A percentile compares a stretch with the other conserved stretches of the same genome.
Conservation (phyloP, 2,888 invertebrate species). For the Bugula neritina region DNA sequence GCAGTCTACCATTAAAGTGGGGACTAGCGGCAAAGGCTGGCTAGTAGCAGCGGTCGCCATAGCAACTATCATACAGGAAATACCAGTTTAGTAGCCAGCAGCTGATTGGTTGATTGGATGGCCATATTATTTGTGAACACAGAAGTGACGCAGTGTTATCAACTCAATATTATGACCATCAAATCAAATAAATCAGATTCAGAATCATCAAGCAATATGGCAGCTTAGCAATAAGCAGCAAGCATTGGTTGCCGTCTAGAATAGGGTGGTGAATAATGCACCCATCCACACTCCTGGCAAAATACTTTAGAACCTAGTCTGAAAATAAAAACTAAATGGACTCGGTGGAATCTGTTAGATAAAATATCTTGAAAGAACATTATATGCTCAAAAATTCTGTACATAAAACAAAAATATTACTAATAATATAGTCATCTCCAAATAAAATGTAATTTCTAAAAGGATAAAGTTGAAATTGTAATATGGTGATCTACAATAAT, state of each 20-base stretch:
- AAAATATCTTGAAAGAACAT: conserved; percentile 27
- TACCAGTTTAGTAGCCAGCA: not conserved
- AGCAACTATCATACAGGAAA: not conserved
- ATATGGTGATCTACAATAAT: not conserved
- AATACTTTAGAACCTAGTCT: not conserved
- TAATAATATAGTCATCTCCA: not conserved
- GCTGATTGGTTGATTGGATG: not conserved
- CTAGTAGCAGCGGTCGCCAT: not conserved
- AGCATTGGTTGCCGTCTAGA: conserved; percentile 7
- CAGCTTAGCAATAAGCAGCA: conserved; percentile 20
- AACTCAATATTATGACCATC: too few relatives aligned
- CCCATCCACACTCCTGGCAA: not conserved
- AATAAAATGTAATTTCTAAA: not conserved
- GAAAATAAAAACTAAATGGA: not conserved
- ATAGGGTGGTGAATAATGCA: too few relatives aligned
- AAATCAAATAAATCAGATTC: not conserved
- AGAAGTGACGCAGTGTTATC: not conserved
- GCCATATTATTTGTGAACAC: not conserved
- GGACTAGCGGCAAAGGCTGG: not conserved
- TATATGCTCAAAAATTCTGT: not conserved
- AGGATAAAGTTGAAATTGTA: not conserved
- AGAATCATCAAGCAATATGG: conserved; percentile 13
- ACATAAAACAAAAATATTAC: conserved; percentile 23
- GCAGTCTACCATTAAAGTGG: conserved; percentile 18
- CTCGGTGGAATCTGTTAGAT: not conserved